Evolutionary conservation across 2,888 invertebrate species (phyloP).

Genomic region (Mycalesis mineus): DNA sequence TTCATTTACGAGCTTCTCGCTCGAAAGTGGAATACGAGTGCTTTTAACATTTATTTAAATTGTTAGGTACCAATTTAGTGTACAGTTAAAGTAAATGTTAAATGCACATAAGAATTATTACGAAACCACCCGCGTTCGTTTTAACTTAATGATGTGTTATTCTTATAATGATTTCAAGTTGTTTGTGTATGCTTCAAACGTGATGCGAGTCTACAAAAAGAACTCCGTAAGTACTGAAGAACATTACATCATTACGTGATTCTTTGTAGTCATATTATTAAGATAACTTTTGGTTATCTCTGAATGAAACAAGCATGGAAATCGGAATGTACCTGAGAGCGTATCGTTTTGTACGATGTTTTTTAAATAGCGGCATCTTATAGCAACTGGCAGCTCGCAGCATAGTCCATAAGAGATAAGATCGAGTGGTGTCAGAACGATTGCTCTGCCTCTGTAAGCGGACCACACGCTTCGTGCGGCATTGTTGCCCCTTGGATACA

Average conservation of each 20-base stretch:
- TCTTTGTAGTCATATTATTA: no score
- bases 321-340: constrained; percentile 1
- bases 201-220: no score
- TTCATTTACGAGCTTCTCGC: constrained; percentile 8
- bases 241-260: no score
- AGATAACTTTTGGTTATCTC: background rate
- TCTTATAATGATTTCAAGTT: background rate
- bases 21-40: background rate
- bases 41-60: constrained; percentile 6
- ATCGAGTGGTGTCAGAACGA: constrained; percentile 57
- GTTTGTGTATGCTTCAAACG: background rate
- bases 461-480: constrained; percentile 59
- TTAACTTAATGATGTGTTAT: background rate
- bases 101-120: background rate
- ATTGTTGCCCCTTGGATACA: constrained; percentile 26
- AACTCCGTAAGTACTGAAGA: no score
- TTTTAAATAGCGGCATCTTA: constrained; percentile 34
- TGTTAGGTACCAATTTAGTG: constrained; percentile 1
- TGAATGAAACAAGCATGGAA: background rate
- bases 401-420: constrained; percentile 58
- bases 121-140: background rate
- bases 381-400: constrained; percentile 39
- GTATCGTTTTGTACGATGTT: constrained; percentile 6
- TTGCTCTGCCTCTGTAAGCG: constrained; percentile 46
- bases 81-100: background rate